Conservation (phyloP, 2,888 invertebrate species). For the Stegana nigrithorax region DNA sequence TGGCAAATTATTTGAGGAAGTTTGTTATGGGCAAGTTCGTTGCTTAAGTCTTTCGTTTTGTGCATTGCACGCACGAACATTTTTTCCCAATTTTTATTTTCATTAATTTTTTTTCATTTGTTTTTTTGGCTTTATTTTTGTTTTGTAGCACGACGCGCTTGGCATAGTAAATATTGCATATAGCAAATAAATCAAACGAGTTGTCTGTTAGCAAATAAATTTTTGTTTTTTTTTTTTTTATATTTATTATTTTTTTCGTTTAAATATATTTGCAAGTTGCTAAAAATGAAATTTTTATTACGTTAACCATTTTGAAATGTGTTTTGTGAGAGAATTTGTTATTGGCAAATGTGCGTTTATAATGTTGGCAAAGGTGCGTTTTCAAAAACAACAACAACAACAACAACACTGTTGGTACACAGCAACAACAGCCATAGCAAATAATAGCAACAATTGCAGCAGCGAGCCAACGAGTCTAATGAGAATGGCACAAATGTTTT, state of each 20-base stretch:
- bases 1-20: conserved; percentile 55
- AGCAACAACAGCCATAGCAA: too few species aligned
- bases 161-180: not conserved
- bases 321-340: too few species aligned
- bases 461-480: too few species aligned
- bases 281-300: not conserved
- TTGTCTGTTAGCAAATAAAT: not conserved
- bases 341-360: not conserved
- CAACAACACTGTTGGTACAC: not conserved
- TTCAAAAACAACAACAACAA: not conserved
- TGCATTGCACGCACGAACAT: conserved; percentile 22
- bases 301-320: not conserved
- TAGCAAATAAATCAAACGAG: not conserved
- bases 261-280: not conserved
- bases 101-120: not conserved
- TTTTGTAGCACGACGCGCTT: not conserved
- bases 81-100: conserved; percentile 23
- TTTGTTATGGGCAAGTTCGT: conserved; percentile 38
- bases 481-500: too few species aligned
- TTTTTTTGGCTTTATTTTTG: not conserved
- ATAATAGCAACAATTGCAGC: too few species aligned
- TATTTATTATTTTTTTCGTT: not conserved
- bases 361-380: not conserved
- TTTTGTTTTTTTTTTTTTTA: not conserved
- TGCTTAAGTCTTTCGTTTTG: conserved; percentile 35